These are phyloP conservation scores for Merops nubicus DNA, from an alignment of 2,113 vertebrate species.

Conservation along the genomic window DNA sequence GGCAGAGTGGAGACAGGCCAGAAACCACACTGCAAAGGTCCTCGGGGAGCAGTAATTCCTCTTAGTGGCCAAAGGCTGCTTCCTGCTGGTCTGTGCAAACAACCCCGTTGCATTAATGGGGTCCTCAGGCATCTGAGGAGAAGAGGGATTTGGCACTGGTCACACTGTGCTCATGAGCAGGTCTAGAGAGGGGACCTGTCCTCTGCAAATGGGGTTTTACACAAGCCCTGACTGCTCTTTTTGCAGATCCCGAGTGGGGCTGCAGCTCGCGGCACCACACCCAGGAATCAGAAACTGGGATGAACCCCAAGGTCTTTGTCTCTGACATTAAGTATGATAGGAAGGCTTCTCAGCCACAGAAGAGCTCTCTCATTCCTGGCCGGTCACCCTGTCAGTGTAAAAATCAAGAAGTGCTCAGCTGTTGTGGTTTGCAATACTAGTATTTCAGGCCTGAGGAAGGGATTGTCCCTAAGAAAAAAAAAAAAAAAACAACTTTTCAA, in stretches of 20 bases:
- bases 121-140: not conserved
- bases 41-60: not conserved
- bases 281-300: not conserved
- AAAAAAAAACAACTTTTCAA: not conserved
- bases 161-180: rapidly evolving
- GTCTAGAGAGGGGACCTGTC: not conserved
- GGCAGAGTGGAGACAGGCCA: not conserved
- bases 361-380: not conserved
- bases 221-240: not conserved
- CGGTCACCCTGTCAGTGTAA: not conserved
- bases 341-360: not conserved
- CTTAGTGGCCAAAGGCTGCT: not conserved
- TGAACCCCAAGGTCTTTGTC: not conserved
- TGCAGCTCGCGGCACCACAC: not conserved
- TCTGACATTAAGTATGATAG: not conserved
- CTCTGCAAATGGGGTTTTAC: not conserved
- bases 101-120: not conserved
- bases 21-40: not conserved
- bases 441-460: not conserved
- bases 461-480: not conserved
- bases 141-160: not conserved
- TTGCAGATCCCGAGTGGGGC: not conserved
- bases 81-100: not conserved
- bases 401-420: not conserved
- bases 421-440: not conserved